Evolutionary conservation across 2,888 invertebrate species (phyloP), one percentile per base, ranked within the genome.

Genomic region (Monopis laevigella): DNA sequence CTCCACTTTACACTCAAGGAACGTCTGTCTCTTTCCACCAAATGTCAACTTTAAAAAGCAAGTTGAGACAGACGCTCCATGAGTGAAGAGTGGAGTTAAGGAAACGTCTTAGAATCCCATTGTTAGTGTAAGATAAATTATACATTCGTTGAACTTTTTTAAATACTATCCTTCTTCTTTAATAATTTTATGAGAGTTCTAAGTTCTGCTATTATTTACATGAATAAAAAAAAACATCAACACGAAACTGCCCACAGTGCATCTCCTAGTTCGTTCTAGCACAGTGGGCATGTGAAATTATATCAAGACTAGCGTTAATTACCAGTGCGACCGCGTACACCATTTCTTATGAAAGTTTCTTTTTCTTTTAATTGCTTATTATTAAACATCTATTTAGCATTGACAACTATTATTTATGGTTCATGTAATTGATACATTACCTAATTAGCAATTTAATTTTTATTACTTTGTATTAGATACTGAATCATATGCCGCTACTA

Each of bases 251-350:
- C 35, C 39, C 62, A 62, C 39, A 56, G 58, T 61, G 66, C 56
- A 48, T 48, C 46, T 52, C 59, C 56, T 62, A 62, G 54, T 60
- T 61, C 66, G 77, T 77, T 80, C 68, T 73, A 69, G 70, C 51
- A 62, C 62, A 63, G 53, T 72, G 69, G 57, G 50, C 63, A 65
- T 55, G 66, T 56, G 74, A 74, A 77, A 77, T 70, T 65, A 62
- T 55, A 63, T 57, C 55, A 56, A 46, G 52, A 28, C 35, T 51
- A 51, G 46, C 40, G 50, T 43, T 56, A 55, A 54, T 54, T 55
- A 46, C 47, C 24, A 49, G 46, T 53, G 35, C 42, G 46, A 44
- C 51, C 44, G 46, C 43, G 44, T 44, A 41, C 40, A 13, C 32
- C 10, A 32, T 17, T 32, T 32, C 14, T 13, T 32, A 32, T 13